Conservation (phyloP, 1,140 invertebrate species). For the Planococcus citri region DNA sequence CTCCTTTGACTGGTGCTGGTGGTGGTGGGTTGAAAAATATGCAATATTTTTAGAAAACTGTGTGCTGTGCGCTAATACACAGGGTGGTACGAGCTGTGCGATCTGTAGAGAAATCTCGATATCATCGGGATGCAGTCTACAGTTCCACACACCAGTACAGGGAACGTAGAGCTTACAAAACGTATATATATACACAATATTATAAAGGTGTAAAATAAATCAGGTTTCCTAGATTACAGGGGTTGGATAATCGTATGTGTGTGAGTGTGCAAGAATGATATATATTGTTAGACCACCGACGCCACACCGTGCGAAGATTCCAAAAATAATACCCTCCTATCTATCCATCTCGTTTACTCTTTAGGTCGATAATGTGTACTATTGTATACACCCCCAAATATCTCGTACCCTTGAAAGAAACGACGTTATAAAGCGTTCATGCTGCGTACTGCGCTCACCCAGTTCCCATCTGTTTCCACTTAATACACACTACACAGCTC, state of each 20-base stretch:
- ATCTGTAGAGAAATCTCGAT: no score
- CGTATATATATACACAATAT: no score
- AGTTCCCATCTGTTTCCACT: not conserved
- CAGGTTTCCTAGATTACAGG: not conserved
- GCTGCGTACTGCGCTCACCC: not conserved
- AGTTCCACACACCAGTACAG: no score
- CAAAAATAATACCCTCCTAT: not conserved
- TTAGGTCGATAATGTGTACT: not conserved
- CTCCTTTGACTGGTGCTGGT: no score
- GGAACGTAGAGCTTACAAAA: no score
- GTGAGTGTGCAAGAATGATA: not conserved
- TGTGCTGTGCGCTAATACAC: no score
- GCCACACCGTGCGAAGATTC: conserved; percentile 5
- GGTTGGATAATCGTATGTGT: not conserved
- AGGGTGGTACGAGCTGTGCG: no score
- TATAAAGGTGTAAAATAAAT: conserved; percentile 2
- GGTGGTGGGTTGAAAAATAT: no score
- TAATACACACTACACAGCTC: not conserved
- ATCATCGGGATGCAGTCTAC: no score
- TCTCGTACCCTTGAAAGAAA: not conserved
- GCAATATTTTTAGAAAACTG: no score
- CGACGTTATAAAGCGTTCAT: not conserved
- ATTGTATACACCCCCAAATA: not conserved
- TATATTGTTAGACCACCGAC: not conserved
- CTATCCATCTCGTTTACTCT: no score